Evolutionary conservation across 2,113 vertebrate species (phyloP).

Genomic region (Cervus canadensis): DNA sequence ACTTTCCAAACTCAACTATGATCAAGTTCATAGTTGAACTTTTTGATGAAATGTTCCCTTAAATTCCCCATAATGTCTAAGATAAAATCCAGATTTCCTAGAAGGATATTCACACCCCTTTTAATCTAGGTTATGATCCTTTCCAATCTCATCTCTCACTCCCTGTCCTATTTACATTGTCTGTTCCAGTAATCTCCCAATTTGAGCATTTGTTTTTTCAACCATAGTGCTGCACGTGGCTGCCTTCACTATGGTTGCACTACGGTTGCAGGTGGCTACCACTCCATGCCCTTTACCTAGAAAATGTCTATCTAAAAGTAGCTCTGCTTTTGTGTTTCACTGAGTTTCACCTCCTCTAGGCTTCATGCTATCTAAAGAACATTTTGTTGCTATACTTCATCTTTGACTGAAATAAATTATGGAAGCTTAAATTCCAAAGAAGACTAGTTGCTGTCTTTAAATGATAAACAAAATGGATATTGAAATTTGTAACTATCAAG

Average conservation of each 20-base stretch:
- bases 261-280: fast-evolving
- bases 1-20: background rate
- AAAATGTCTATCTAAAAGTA: background rate
- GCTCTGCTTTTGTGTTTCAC: background rate
- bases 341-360: background rate
- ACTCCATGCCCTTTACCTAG: background rate
- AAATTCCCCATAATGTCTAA: background rate
- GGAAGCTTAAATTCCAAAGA: background rate
- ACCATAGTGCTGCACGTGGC: background rate
- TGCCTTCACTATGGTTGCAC: background rate
- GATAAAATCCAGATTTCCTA: background rate
- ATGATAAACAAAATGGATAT: background rate
- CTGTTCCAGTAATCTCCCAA: background rate
- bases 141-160: background rate
- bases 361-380: background rate
- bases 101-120: background rate
- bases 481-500: background rate
- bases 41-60: background rate
- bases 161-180: background rate
- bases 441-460: background rate
- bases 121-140: background rate
- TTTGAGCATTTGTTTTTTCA: background rate
- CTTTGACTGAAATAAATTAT: background rate
- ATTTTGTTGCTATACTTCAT: background rate
- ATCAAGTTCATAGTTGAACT: background rate